phyloP scores from a whole-genome alignment of 2,888 invertebrate genomes.

The Cheilosia variabilis region DNA sequence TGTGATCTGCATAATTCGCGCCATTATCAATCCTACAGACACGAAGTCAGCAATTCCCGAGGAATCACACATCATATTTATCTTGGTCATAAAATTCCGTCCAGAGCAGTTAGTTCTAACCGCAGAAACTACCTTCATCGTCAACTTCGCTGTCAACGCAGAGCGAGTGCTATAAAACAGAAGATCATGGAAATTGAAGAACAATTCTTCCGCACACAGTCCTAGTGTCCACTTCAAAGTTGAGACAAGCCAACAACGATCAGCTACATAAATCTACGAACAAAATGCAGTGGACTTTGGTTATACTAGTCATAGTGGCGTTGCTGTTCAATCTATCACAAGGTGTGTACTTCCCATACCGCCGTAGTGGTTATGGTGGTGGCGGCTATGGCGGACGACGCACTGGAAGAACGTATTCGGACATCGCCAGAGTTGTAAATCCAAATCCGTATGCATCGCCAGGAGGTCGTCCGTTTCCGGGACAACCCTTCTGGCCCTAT shows the following conservation, averaged over 20 bases:
- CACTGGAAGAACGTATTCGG: conserved; percentile 86
- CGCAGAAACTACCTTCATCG: conserved; percentile 33
- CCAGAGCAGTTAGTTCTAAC: conserved; percentile 10
- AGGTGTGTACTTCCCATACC: conserved; percentile 43
- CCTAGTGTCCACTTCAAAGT: conserved; percentile 54
- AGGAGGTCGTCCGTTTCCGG: conserved; percentile 85
- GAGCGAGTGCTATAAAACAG: conserved; percentile 48
- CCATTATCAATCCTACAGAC: conserved; percentile 18
- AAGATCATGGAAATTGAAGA: conserved; percentile 48
- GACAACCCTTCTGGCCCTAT: conserved; percentile 85
- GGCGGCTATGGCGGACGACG: conserved; percentile 58
- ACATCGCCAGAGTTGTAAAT: conserved; percentile 88
- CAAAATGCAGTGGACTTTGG: conserved; percentile 48
- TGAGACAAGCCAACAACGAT: conserved; percentile 22
- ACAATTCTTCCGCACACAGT: conserved; percentile 61
- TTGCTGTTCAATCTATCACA: conserved; percentile 44
- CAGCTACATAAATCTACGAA: not conserved
- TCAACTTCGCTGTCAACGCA: not conserved
- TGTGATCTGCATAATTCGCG: conserved; percentile 70
- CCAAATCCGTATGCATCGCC: conserved; percentile 86
- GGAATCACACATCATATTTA: conserved; percentile 46
- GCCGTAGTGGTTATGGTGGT: conserved; percentile 33
- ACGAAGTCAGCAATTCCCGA: conserved; percentile 19
- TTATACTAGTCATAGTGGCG: conserved; percentile 49
- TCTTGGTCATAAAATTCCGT: conserved; percentile 43